A percentile compares a stretch with the other conserved stretches of the same genome.
Evolutionary conservation across 2,888 invertebrate genomes (phyloP).

Genomic region (Agonopterix subpropinquella): DNA sequence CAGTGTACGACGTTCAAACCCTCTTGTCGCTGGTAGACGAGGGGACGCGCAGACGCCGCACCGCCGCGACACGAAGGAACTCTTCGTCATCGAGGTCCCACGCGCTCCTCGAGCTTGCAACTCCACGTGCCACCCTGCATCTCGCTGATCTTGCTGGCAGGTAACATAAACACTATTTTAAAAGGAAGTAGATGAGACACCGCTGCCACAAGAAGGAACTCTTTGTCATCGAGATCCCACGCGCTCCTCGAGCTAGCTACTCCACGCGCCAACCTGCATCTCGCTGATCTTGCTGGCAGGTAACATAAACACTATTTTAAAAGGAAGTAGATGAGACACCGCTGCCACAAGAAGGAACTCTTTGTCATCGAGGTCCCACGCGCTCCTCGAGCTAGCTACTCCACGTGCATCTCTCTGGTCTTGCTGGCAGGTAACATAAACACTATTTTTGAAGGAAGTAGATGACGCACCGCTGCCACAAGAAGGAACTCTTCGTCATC

Average conservation of each 20-base stretch:
- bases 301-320: conserved; percentile 48
- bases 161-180: conserved; percentile 66
- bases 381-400: conserved; percentile 77
- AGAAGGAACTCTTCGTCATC: conserved; percentile 82
- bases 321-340: conserved; percentile 53
- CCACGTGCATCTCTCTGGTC: conserved; percentile 73
- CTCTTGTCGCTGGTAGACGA: conserved; percentile 76
- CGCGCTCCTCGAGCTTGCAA: conserved; percentile 80
- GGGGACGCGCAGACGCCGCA: conserved; percentile 78
- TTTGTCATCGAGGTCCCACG: conserved; percentile 83
- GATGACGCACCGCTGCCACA: conserved; percentile 84
- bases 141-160: conserved; percentile 69
- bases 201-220: conserved; percentile 84
- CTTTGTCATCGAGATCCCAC: no score
- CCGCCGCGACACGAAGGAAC: conserved; percentile 83
- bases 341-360: conserved; percentile 84
- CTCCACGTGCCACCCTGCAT: conserved; percentile 76
- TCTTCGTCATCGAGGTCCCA: conserved; percentile 83
- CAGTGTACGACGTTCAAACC: conserved; percentile 70
- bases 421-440: conserved; percentile 72
- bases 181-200: conserved; percentile 68
- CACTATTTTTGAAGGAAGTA: background rate
- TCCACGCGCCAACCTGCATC: conserved; percentile 75
- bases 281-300: conserved; percentile 69
- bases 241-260: conserved; percentile 81